Percentiles rank a stretch among this genome's conserved stretches.
Conservation (phyloP, 2,797 vertebrate genomes). For the Syngnathus acus region DNA sequence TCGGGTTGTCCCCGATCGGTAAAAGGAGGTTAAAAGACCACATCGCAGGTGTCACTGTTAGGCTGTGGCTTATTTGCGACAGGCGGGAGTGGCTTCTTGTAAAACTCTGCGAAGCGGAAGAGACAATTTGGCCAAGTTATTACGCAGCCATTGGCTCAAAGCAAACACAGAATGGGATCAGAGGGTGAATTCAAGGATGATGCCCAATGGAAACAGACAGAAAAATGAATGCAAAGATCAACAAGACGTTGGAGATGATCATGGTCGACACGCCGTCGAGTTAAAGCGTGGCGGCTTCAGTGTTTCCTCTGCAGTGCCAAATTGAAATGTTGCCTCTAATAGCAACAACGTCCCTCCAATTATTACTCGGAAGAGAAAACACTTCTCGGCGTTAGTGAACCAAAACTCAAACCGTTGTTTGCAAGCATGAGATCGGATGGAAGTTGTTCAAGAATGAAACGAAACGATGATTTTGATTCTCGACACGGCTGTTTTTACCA, state of each 20-base stretch:
- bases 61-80: conserved; percentile 79
- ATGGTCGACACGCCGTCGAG: conserved; percentile 8
- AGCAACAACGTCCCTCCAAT: neutral
- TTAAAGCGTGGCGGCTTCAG: conserved; percentile 13
- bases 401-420: neutral
- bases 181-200: conserved; percentile 3
- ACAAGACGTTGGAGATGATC: conserved; percentile 18
- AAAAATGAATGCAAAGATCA: conserved; percentile 30
- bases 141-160: conserved; percentile 13
- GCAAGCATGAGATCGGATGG: conserved; percentile 5
- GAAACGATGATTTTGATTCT: neutral
- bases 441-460: conserved; percentile 16
- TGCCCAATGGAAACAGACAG: conserved; percentile 11
- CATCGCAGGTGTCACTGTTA: conserved; percentile 81
- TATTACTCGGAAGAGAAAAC: conserved; percentile 1
- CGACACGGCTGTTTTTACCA: conserved; percentile 75
- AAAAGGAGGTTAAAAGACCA: conserved; percentile 72
- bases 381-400: neutral
- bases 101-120: conserved; percentile 67
- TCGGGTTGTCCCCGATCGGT: conserved; percentile 34
- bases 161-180: conserved; percentile 1
- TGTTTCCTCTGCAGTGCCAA: conserved; percentile 31
- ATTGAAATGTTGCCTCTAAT: neutral
- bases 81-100: conserved; percentile 86
- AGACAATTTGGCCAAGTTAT: conserved; percentile 29